These are phyloP conservation scores for Drosophila barbarae DNA, from an alignment of 2,888 invertebrate species.

Conservation along the genomic window DNA sequence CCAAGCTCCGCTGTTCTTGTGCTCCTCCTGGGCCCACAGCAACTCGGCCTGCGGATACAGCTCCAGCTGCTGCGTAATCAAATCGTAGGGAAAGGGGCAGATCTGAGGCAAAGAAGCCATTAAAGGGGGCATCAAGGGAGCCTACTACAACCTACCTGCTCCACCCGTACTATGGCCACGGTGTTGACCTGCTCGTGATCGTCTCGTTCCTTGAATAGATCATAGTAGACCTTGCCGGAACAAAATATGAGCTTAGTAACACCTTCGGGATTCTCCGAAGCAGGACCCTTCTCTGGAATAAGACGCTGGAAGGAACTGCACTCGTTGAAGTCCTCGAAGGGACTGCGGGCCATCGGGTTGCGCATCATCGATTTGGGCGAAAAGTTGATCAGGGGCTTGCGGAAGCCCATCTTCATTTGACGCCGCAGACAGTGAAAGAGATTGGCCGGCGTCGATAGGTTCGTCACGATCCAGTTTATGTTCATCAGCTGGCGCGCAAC, in stretches of 20 bases:
- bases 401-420: not conserved
- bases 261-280: constrained; percentile 81
- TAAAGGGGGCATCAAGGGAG: not conserved
- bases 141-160: constrained; percentile 82
- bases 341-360: not conserved
- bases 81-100: constrained; percentile 75
- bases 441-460: not conserved
- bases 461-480: not conserved
- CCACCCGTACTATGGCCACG: constrained; percentile 90
- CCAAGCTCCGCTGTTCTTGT: constrained; percentile 91
- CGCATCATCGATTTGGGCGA: not conserved
- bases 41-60: constrained; percentile 84
- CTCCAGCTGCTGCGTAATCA: constrained; percentile 83
- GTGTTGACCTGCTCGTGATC: constrained; percentile 84
- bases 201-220: constrained; percentile 85
- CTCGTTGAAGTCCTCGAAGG: not conserved
- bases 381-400: not conserved
- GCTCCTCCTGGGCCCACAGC: constrained; percentile 91
- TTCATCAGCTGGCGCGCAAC: not conserved
- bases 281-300: not conserved
- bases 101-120: constrained; percentile 66
- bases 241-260: constrained; percentile 90
- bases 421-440: not conserved
- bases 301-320: not conserved
- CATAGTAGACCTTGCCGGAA: constrained; percentile 90